These are phyloP conservation scores for Rhinoderma darwinii DNA, from an alignment of 2,113 vertebrate species.

Conservation along the genomic window DNA sequence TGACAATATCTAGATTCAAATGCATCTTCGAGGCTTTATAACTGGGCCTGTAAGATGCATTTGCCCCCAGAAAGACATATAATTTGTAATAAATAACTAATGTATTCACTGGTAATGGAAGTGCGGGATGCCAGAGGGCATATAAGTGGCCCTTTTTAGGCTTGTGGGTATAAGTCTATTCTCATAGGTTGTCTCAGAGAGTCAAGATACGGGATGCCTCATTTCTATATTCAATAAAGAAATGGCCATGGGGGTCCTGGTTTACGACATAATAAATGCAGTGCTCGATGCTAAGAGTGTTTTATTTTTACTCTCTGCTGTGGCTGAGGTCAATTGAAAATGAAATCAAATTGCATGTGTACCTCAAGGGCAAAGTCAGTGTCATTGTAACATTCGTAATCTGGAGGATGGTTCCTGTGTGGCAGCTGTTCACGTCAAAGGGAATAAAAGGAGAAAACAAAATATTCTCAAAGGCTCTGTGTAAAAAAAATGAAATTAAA, in stretches of 20 bases:
- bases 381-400: conserved; percentile 43
- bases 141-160: neutral
- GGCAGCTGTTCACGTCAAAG: conserved; percentile 38
- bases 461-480: conserved; percentile 17
- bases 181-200: conserved; percentile 11
- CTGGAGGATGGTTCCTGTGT: neutral
- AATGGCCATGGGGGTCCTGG: conserved; percentile 23
- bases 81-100: conserved; percentile 39
- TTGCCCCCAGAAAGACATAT: neutral
- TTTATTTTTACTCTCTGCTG: conserved; percentile 22
- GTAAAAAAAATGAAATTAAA: neutral
- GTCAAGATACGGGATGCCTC: neutral
- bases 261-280: conserved; percentile 21
- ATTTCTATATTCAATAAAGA: conserved; percentile 36
- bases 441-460: conserved; percentile 13
- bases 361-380: conserved; percentile 40
- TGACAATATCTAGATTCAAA: neutral
- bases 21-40: neutral
- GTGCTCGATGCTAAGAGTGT: conserved; percentile 21
- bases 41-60: conserved; percentile 2
- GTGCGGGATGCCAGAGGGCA: neutral
- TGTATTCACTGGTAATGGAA: conserved; percentile 24
- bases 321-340: conserved; percentile 47
- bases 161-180: neutral
- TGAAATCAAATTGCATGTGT: conserved; percentile 52